Conservation (phyloP, 2,888 invertebrate genomes). For the Stenchaetothrips biformis region DNA sequence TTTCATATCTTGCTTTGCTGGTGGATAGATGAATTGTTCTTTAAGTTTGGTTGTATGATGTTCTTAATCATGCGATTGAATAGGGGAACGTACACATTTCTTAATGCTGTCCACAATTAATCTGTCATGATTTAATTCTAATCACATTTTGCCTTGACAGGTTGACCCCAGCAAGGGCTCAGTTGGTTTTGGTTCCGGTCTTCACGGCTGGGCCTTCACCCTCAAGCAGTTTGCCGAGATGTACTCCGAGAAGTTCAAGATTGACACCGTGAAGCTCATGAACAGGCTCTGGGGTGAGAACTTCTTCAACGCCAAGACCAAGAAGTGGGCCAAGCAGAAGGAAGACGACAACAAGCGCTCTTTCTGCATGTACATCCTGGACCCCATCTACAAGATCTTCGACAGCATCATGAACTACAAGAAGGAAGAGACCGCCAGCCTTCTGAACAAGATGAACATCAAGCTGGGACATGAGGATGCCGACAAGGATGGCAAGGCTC, state of each 20-base stretch:
- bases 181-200: constrained; percentile 98
- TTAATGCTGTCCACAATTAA: neutral
- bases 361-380: constrained; percentile 97
- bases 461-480: constrained; percentile 90
- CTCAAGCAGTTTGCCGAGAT: constrained; percentile 99
- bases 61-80: neutral
- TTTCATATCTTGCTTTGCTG: constrained; percentile 33
- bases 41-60: neutral
- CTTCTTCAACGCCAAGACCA: constrained; percentile 94
- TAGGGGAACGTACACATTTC: neutral
- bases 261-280: constrained; percentile 95
- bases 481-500: constrained; percentile 92
- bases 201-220: constrained; percentile 99
- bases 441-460: constrained; percentile 88
- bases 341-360: constrained; percentile 90
- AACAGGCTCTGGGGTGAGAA: constrained; percentile 97
- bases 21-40: constrained; percentile 8
- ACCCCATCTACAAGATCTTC: constrained; percentile 95
- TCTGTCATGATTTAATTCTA: constrained; percentile 18
- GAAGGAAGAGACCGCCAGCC: constrained; percentile 84
- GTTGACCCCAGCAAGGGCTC: constrained; percentile 97
- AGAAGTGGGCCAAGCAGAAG: constrained; percentile 96
- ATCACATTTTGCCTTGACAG: constrained; percentile 43
- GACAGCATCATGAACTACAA: constrained; percentile 87
- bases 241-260: constrained; percentile 98